These are phyloP conservation scores for Danionella dracula DNA, from an alignment of 2,797 vertebrate genomes.

Conservation along the genomic window DNA sequence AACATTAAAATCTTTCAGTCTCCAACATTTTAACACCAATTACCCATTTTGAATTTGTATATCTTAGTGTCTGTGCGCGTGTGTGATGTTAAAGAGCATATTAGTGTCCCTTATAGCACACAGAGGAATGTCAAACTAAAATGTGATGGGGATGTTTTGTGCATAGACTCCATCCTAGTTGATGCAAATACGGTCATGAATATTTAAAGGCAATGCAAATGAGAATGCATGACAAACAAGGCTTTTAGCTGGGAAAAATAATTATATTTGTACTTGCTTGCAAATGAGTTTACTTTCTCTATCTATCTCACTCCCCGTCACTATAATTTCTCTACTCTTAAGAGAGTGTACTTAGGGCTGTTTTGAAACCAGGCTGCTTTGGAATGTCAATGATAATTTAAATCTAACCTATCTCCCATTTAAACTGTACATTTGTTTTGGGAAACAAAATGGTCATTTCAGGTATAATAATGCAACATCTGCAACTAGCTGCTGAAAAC, in stretches of 20 bases:
- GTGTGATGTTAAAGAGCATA: slow-evolving; percentile 12
- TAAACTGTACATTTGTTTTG: no score
- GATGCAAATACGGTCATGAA: slow-evolving; percentile 71
- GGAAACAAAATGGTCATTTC: no score
- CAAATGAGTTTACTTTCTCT: slow-evolving; percentile 60
- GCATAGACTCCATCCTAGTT: slow-evolving; percentile 52
- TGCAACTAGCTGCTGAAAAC: no score
- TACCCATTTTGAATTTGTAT: not conserved
- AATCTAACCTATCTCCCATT: not conserved
- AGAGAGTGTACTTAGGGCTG: not conserved
- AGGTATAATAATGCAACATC: no score
- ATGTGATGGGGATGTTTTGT: slow-evolving; percentile 45
- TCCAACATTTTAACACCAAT: no score
- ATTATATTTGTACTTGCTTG: slow-evolving; percentile 63
- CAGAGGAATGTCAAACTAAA: slow-evolving; percentile 25
- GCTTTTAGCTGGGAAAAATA: slow-evolving; percentile 70
- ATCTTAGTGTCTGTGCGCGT: not conserved
- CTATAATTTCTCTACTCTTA: slow-evolving; percentile 17
- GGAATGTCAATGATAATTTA: not conserved
- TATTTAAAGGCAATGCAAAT: slow-evolving; percentile 69
- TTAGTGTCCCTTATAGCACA: slow-evolving; percentile 29
- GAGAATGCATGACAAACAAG: slow-evolving; percentile 63
- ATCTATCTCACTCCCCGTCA: slow-evolving; percentile 40
- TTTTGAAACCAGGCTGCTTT: not conserved
- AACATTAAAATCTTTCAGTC: slow-evolving; percentile 17